phyloP scores from a whole-genome alignment of 2,113 vertebrate genomes.

The Nycticebus coucang region DNA sequence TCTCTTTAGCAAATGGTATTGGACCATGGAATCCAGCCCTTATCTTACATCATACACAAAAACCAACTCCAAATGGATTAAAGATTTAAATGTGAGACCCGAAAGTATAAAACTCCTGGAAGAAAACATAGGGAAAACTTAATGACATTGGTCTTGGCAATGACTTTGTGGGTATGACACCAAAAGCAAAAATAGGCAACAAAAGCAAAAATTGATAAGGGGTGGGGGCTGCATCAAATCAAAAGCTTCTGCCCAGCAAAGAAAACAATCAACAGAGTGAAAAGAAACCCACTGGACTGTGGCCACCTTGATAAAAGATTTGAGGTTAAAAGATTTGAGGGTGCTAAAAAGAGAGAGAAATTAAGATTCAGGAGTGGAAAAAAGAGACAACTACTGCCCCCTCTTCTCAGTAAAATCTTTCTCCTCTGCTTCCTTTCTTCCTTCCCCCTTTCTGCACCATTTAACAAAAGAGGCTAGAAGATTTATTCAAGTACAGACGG shows the following conservation, averaged over 20 bases:
- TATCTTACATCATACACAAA: background rate
- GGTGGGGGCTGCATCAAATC: too few species aligned
- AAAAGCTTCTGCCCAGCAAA: background rate
- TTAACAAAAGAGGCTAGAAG: constrained; percentile 60
- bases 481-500: constrained; percentile 74
- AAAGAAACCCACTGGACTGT: background rate
- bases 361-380: constrained; percentile 64
- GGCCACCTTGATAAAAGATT: background rate
- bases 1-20: background rate
- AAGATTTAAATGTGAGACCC: background rate
- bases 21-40: too few species aligned
- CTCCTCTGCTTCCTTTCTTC: constrained; percentile 44
- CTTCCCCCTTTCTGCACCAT: constrained; percentile 66
- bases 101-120: background rate
- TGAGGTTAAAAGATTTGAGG: background rate
- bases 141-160: background rate
- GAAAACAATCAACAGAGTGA: too few species aligned
- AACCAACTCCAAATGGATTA: background rate
- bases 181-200: background rate
- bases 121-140: background rate
- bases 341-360: background rate
- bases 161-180: background rate
- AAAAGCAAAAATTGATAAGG: background rate
- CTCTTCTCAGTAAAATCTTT: constrained; percentile 62
- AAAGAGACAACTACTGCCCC: constrained; percentile 22